Base-by-base conservation (phyloP, 2,888 invertebrate genomes). In the Slavum lentiscoides region DNA sequence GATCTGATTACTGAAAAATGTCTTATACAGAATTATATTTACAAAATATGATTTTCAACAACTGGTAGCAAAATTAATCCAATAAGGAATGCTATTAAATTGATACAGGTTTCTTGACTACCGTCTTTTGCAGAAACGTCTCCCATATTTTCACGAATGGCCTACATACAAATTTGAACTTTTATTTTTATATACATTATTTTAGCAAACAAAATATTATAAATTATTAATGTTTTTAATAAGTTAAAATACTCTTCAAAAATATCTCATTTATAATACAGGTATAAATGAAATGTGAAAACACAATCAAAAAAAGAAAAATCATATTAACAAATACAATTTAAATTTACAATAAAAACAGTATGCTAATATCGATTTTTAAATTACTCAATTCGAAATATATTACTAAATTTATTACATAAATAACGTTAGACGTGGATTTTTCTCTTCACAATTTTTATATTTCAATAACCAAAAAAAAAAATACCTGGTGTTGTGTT, bases 71-170 rank as follows among this genome's bases (percentile, higher is more conserved):
- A 87, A 62, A 92, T 87, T 70, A 97, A 89, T 77, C 95, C 95
- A 77, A 91, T 86, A 72, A 96, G 86, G 15, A 97, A 93, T 15
- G 94, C 97, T 61, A 94, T 87, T 67, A 98, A 88, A 88, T 98
- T 98, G 19, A 98, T 97, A 83, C 96, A 91, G 0, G 97, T 98
- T 87, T 98, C 98, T 88, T 98, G 98, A 83, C 97, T 96, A 9
- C 96, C 94, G 86, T 98, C 98, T 88, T 98, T 98, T 0, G 97
- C 95, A 0, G 94, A 90, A 11, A 94, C 96, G 87, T 98, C 98
- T 0, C 95, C 97, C 88, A 96, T 90, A 87, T 98, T 98, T 83
- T 94, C 94, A 83, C 92, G 89, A 37, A 94, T 87, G 0, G 97
- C 96, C 88, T 91, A 87, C 72, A n/a, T 15, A 19, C 11, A 61